Evolutionary conservation across 37 sponge, comb jelly and placozoan genomes (phyloP).

Genomic region (Aphrocallistes beatrix): DNA sequence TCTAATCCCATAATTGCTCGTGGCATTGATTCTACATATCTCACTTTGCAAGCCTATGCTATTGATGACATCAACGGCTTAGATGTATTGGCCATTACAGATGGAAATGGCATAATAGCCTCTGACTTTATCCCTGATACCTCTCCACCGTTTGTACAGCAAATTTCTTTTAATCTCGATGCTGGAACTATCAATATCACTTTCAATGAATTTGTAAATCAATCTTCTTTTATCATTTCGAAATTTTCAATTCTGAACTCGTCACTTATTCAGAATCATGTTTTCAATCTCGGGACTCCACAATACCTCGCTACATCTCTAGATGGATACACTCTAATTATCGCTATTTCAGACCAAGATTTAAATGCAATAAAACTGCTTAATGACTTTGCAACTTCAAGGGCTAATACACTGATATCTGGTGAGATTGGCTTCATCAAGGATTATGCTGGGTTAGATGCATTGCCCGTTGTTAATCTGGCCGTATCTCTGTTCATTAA

Average conservation of each 20-base stretch:
- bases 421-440: slow-evolving; percentile 33
- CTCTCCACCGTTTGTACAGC: slow-evolving; percentile 35
- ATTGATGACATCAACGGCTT: slow-evolving; percentile 70
- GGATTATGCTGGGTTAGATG: slow-evolving; percentile 48
- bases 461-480: background rate
- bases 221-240: slow-evolving; percentile 22
- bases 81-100: slow-evolving; percentile 78
- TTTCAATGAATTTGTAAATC: slow-evolving; percentile 69
- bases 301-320: slow-evolving; percentile 20
- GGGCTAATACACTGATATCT: slow-evolving; percentile 34
- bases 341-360: slow-evolving; percentile 29
- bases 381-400: slow-evolving; percentile 32
- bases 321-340: slow-evolving; percentile 45
- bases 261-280: background rate
- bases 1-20: slow-evolving; percentile 47
- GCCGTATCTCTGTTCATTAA: slow-evolving; percentile 19
- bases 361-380: slow-evolving; percentile 38
- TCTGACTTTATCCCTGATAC: slow-evolving; percentile 42
- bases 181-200: slow-evolving; percentile 30
- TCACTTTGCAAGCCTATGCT: slow-evolving; percentile 78
- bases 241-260: slow-evolving; percentile 21
- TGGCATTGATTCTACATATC: slow-evolving; percentile 41
- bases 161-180: slow-evolving; percentile 41
- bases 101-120: slow-evolving; percentile 69
- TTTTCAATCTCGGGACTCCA: slow-evolving; percentile 22